Percentiles rank a stretch among this genome's conserved stretches.
Evolutionary conservation across 1,140 invertebrate species (phyloP).

Genomic region (Microvelia longipes): DNA sequence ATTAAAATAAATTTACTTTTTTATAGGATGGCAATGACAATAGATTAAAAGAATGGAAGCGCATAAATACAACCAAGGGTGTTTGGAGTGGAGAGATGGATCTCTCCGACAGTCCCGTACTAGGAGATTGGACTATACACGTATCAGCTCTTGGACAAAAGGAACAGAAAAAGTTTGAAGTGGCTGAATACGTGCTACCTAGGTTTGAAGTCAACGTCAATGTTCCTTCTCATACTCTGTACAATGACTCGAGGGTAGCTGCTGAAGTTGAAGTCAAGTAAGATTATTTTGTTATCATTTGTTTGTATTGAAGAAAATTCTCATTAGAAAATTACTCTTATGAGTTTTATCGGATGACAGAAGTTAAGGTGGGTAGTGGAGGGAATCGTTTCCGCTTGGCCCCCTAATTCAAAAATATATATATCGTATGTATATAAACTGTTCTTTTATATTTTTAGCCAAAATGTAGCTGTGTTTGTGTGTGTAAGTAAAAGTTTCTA

Average conservation of each 20-base stretch:
- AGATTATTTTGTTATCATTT: constrained; percentile 26
- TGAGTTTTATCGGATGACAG: too few relatives aligned
- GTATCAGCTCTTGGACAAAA: constrained; percentile 43
- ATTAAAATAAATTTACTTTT: too few relatives aligned
- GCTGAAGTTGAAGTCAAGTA: constrained; percentile 72
- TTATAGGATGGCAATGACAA: constrained; percentile 59
- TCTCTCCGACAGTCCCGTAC: constrained; percentile 63
- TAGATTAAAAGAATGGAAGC: constrained; percentile 61
- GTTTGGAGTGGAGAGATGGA: constrained; percentile 63
- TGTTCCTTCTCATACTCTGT: constrained; percentile 60
- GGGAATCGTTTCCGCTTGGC: too few relatives aligned
- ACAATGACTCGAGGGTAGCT: constrained; percentile 57
- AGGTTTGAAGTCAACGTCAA: constrained; percentile 78
- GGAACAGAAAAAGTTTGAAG: constrained; percentile 54
- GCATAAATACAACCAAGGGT: constrained; percentile 49
- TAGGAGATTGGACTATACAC: constrained; percentile 77
- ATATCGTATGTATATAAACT: too few relatives aligned
- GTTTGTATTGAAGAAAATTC: too few relatives aligned
- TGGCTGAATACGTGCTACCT: constrained; percentile 83
- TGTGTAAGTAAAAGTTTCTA: too few relatives aligned
- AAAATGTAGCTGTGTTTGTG: too few relatives aligned
- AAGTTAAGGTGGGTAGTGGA: too few relatives aligned
- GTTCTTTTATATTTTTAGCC: too few relatives aligned
- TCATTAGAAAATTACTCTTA: too few relatives aligned
- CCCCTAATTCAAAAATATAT: too few relatives aligned